These are phyloP conservation scores for Melanerpes aurifrons DNA, from an alignment of 2,113 vertebrate species.

Conservation along the genomic window DNA sequence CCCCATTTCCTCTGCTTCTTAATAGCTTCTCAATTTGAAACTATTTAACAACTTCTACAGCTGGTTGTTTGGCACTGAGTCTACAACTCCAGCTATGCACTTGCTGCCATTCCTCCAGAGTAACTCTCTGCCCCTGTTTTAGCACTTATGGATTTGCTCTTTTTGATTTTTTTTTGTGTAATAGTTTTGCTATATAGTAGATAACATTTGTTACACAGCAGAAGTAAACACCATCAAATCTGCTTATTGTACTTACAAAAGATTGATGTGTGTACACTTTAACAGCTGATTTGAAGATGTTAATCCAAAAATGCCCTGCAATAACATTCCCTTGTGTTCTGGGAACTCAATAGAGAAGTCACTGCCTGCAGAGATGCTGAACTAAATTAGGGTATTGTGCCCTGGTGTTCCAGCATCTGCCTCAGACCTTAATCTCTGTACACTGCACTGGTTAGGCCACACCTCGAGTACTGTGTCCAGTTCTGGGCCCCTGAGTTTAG, in stretches of 20 bases:
- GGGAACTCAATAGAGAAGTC: conserved; percentile 45
- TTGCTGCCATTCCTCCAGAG: conserved; percentile 18
- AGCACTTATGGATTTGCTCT: conserved; percentile 3
- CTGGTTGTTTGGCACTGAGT: conserved; percentile 8
- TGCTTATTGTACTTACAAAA: conserved; percentile 49
- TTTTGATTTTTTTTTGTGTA: not conserved
- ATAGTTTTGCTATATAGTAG: conserved; percentile 32
- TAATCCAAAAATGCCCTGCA: conserved; percentile 46
- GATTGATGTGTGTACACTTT: conserved; percentile 52
- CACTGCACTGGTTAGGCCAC: too few relatives aligned
- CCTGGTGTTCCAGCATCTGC: conserved; percentile 46
- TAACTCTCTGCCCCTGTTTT: conserved; percentile 7
- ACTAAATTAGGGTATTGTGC: conserved; percentile 62
- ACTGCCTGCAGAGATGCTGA: conserved; percentile 67
- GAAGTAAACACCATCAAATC: conserved; percentile 60
- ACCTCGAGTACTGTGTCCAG: too few relatives aligned
- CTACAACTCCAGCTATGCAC: conserved; percentile 17
- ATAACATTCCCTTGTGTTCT: conserved; percentile 47
- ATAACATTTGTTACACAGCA: conserved; percentile 45
- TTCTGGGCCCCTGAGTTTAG: too few relatives aligned
- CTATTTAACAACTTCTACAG: not conserved
- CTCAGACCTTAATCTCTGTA: conserved; percentile 16
- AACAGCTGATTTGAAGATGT: conserved; percentile 54
- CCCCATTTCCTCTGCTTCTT: not conserved
- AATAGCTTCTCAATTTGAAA: not conserved